Percentiles rank a stretch among this genome's conserved stretches.
These are phyloP conservation scores for Alaudala cheleensis DNA, from an alignment of 2,113 vertebrate genomes.

Conservation along the genomic window DNA sequence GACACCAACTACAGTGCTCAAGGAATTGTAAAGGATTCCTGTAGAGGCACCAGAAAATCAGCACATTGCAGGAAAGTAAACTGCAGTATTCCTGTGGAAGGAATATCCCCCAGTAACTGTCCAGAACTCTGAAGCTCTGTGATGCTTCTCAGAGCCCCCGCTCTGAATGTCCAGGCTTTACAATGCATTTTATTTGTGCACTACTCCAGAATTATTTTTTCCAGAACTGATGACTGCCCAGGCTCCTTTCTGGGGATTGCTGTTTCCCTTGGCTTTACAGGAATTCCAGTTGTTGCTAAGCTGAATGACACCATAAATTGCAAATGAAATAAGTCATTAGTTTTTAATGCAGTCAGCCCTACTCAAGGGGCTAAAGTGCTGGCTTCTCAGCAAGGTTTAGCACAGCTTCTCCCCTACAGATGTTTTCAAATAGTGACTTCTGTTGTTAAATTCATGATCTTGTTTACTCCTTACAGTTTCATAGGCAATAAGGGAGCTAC, in stretches of 20 bases:
- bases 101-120: not conserved
- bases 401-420: not conserved
- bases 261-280: not conserved
- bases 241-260: not conserved
- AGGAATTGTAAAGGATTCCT: not conserved
- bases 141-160: not conserved
- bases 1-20: not conserved
- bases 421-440: not conserved
- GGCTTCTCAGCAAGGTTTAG: not conserved
- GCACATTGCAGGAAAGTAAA: not conserved
- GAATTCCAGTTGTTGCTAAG: not conserved
- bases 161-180: not conserved
- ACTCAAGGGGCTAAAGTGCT: not conserved
- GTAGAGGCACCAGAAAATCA: not conserved
- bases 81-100: not conserved
- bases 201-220: not conserved
- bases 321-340: not conserved
- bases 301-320: not conserved
- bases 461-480: not conserved
- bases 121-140: not conserved
- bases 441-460: not conserved
- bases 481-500: not conserved
- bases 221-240: not conserved
- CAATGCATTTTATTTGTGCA: not conserved
- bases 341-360: not conserved